Conservation (phyloP, 2,797 vertebrate species). For the Pangasius djambal region DNA sequence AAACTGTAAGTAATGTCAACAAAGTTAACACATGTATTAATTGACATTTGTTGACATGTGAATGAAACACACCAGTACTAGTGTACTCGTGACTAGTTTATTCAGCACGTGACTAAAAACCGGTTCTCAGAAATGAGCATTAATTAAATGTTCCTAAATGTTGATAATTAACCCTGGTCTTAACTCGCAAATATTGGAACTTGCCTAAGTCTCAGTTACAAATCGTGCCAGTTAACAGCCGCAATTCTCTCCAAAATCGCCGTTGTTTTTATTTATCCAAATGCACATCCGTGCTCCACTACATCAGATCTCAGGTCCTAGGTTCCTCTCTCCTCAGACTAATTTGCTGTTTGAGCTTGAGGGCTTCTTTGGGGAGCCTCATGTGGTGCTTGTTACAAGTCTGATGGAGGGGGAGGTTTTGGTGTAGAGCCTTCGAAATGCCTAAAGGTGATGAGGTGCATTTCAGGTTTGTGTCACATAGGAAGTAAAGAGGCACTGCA, state of each 20-base stretch:
- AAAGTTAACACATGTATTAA: background rate
- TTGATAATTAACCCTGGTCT: background rate
- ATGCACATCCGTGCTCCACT: conserved; percentile 4
- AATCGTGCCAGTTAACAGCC: background rate
- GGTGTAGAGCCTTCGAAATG: conserved; percentile 20
- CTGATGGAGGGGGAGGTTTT: conserved; percentile 26
- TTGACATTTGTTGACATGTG: background rate
- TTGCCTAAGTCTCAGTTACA: background rate
- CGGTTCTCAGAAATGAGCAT: background rate
- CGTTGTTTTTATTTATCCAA: conserved; percentile 17
- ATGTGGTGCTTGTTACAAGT: conserved; percentile 91
- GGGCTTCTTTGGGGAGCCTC: conserved; percentile 84
- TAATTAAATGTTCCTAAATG: background rate
- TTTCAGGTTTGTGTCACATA: conserved; percentile 40
- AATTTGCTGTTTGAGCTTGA: conserved; percentile 66
- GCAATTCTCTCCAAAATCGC: background rate
- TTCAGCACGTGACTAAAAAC: background rate
- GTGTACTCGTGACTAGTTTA: background rate
- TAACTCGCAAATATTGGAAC: background rate
- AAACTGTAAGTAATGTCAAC: background rate
- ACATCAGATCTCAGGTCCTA: conserved; percentile 17
- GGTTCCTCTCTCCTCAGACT: conserved; percentile 29
- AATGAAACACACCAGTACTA: background rate
- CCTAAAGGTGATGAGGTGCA: conserved; percentile 30
- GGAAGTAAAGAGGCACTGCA: conserved; percentile 29